A percentile compares a stretch with the other conserved stretches of the same genome.
These are phyloP conservation scores for Trichoplusia ni DNA, from an alignment of 1,140 invertebrate genomes.

Conservation along the genomic window DNA sequence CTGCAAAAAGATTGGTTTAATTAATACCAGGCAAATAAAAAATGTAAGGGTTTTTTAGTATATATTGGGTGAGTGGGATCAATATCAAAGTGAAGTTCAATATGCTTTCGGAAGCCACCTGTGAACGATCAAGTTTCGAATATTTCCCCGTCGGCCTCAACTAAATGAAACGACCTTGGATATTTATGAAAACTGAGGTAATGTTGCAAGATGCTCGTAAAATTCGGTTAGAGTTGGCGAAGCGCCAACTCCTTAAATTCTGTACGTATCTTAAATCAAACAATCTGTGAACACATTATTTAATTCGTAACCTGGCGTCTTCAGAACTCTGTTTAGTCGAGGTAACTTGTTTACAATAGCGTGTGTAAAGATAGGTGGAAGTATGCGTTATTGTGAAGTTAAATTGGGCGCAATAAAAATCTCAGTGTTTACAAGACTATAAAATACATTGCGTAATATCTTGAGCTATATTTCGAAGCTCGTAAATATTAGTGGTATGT, in stretches of 20 bases:
- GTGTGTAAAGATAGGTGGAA: not conserved
- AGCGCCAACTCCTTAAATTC: conserved; percentile 59
- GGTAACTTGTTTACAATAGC: conserved; percentile 35
- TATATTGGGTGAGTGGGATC: no score
- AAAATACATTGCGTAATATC: conserved; percentile 21
- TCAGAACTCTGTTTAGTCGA: conserved; percentile 32
- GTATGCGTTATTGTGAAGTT: not conserved
- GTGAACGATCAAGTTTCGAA: conserved; percentile 30
- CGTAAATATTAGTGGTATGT: not conserved
- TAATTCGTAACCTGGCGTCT: conserved; percentile 19
- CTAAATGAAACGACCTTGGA: conserved; percentile 54
- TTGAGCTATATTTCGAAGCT: not conserved
- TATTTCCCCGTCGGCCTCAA: conserved; percentile 38
- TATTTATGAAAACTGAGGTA: conserved; percentile 77
- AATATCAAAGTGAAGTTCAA: conserved; percentile 11
- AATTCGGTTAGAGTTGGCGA: conserved; percentile 68
- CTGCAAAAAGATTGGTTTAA: conserved; percentile 70
- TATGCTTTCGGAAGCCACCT: not conserved
- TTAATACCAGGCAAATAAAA: no score
- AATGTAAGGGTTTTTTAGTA: no score
- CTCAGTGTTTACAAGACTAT: conserved; percentile 15
- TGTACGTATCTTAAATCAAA: conserved; percentile 62
- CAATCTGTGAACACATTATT: conserved; percentile 57
- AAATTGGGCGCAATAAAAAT: conserved; percentile 20
- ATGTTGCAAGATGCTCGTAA: conserved; percentile 71